Evolutionary conservation across 2,888 invertebrate genomes (phyloP).

Genomic region (Apodemia mormo): DNA sequence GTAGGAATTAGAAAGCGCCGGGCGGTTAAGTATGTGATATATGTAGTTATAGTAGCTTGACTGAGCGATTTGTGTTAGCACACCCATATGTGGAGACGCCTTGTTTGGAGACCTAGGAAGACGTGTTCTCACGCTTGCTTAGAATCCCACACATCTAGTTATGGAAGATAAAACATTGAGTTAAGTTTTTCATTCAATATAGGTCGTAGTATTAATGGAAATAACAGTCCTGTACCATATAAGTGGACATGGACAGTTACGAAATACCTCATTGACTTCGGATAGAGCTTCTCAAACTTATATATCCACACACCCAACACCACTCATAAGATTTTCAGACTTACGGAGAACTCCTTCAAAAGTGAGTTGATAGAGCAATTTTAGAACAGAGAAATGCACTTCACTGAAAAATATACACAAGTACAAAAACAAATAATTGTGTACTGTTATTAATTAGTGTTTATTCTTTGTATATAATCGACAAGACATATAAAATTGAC

Average conservation of each 20-base stretch:
- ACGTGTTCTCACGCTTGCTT: constrained; percentile 57
- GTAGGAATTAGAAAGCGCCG: constrained; percentile 49
- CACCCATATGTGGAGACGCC: constrained; percentile 55
- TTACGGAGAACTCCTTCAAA: too few species aligned
- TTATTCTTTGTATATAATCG: too few species aligned
- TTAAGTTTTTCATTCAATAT: constrained; percentile 6
- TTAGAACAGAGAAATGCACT: too few species aligned
- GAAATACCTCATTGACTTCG: too few species aligned
- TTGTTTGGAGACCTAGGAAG: constrained; percentile 55
- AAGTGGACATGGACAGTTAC: not conserved
- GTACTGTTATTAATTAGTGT: too few species aligned
- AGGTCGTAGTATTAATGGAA: constrained; percentile 13
- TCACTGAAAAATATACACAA: too few species aligned
- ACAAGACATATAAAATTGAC: too few species aligned
- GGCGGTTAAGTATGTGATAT: constrained; percentile 50
- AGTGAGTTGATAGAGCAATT: too few species aligned
- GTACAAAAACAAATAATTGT: too few species aligned
- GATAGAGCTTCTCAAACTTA: too few species aligned
- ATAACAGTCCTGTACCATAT: constrained; percentile 15
- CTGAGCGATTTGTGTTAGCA: constrained; percentile 46
- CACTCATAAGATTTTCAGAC: too few species aligned
- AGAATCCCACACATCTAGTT: constrained; percentile 42
- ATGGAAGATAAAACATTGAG: constrained; percentile 21
- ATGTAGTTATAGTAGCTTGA: constrained; percentile 33
- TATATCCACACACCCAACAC: too few species aligned